phyloP scores from a whole-genome alignment of 2,888 invertebrate genomes.

The Ctena decussata region DNA sequence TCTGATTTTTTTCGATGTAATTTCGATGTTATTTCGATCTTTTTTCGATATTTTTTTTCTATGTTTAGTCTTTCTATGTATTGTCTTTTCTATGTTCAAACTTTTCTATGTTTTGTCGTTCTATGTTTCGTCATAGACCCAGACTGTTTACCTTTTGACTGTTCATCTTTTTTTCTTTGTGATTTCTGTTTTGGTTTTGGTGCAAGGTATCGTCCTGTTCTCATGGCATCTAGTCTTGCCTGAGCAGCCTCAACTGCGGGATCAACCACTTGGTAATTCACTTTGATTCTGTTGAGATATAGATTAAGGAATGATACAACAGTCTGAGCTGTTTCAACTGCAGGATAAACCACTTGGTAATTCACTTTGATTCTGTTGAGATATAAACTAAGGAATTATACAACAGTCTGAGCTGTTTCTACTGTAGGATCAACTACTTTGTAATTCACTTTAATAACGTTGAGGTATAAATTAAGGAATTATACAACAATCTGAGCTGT shows the following conservation, averaged over 20 bases:
- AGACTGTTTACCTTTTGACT: neutral
- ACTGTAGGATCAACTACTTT: slow-evolving; percentile 82
- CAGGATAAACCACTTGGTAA: slow-evolving; percentile 83
- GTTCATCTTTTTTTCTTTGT: slow-evolving; percentile 10
- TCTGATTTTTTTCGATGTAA: no score
- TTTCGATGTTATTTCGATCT: no score
- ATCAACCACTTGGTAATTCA: slow-evolving; percentile 82
- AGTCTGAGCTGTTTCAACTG: slow-evolving; percentile 83
- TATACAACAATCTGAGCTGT: slow-evolving; percentile 84
- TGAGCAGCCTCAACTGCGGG: slow-evolving; percentile 83
- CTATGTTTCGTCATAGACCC: no score
- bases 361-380: slow-evolving; percentile 80
- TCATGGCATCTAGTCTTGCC: slow-evolving; percentile 84
- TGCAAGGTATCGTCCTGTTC: slow-evolving; percentile 76
- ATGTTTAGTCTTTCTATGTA: no score
- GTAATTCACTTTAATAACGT: slow-evolving; percentile 82
- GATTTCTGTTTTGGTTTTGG: slow-evolving; percentile 44
- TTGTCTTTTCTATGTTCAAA: no score
- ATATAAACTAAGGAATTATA: no score
- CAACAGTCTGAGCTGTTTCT: slow-evolving; percentile 84
- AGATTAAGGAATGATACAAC: no score
- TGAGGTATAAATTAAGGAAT: no score
- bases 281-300: slow-evolving; percentile 78
- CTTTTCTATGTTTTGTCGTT: no score
- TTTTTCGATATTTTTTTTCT: no score